Conservation (phyloP, 2,797 vertebrate genomes). For the Acestrorhynchus altus region DNA sequence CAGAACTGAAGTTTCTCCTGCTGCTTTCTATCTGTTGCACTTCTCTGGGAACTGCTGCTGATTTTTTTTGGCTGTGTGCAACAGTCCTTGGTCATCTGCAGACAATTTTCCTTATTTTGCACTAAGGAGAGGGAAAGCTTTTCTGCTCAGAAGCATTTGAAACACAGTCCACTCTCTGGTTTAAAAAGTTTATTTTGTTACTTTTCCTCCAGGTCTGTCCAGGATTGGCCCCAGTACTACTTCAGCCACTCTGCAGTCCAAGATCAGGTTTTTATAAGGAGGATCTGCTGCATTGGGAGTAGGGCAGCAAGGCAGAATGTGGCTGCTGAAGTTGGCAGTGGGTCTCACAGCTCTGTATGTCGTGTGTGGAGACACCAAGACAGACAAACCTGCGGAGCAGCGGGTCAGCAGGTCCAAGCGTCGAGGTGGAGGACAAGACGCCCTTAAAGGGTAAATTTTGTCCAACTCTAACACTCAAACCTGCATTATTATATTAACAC, state of each 20-base stretch:
- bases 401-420: constrained; percentile 90
- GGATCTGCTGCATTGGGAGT: constrained; percentile 58
- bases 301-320: constrained; percentile 77
- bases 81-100: not conserved
- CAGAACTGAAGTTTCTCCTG: not conserved
- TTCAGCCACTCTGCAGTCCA: not conserved
- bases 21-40: not conserved
- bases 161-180: not conserved
- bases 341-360: constrained; percentile 79
- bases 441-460: constrained; percentile 89
- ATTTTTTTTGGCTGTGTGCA: not conserved
- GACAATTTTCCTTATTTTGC: not conserved
- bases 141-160: not conserved
- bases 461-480: not conserved
- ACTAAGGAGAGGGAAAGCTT: not conserved
- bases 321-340: constrained; percentile 83
- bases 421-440: constrained; percentile 87
- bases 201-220: constrained; percentile 32
- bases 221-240: constrained; percentile 10
- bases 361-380: constrained; percentile 72
- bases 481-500: not conserved
- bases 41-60: not conserved
- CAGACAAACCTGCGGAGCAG: constrained; percentile 76
- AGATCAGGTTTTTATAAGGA: constrained; percentile 27
- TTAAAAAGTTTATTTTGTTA: not conserved